Evolutionary conservation across 2,113 vertebrate species (phyloP).

Genomic region (crab-eating macaque (Macaca fascicularis)): DNA sequence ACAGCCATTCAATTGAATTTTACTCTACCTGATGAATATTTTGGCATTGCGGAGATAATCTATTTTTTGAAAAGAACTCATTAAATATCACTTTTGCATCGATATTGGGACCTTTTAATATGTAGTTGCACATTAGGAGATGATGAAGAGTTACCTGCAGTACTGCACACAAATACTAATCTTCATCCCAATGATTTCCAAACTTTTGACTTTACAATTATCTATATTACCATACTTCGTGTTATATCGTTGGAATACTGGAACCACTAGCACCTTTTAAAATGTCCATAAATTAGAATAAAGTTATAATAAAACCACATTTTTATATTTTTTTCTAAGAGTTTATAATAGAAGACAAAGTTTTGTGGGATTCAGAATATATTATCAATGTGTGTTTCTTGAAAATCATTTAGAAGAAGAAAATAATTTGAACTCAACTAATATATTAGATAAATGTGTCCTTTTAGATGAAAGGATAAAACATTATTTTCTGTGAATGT

Average conservation of each 20-base stretch:
- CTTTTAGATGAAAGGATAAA: constrained; percentile 42
- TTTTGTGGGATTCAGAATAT: background rate
- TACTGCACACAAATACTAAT: background rate
- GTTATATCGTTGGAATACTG: background rate
- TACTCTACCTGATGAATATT: background rate
- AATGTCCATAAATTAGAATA: background rate
- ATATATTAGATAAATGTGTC: background rate
- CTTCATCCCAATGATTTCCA: background rate
- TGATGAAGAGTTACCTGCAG: background rate
- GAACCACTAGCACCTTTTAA: background rate
- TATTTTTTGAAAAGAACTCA: background rate
- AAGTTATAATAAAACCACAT: background rate
- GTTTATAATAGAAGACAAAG: background rate
- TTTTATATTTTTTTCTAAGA: background rate
- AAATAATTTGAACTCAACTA: background rate
- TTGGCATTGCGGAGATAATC: background rate
- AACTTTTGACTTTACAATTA: background rate
- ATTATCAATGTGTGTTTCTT: background rate
- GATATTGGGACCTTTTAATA: background rate
- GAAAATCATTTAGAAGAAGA: background rate
- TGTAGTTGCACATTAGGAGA: constrained; percentile 16
- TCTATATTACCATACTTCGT: background rate
- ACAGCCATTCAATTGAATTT: background rate
- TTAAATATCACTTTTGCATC: background rate
- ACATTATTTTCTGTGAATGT: background rate